A percentile compares a stretch with the other conserved stretches of the same genome.
Evolutionary conservation across 2,113 vertebrate species (phyloP).

Genomic region (Thryonomys swinderianus): DNA sequence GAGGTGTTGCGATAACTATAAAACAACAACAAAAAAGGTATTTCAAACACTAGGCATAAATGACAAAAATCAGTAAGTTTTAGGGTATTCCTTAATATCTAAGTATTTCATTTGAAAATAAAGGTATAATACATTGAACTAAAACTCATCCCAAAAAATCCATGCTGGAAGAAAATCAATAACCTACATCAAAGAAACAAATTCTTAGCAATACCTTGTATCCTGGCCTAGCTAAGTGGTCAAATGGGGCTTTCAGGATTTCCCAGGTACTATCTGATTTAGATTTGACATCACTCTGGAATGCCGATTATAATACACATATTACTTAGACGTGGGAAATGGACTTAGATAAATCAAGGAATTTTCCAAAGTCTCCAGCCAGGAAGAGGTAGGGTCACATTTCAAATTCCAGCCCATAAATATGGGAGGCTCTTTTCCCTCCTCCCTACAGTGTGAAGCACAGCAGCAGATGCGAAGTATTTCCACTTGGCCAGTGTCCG

Average conservation of each 20-base stretch:
- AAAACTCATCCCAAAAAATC: background rate
- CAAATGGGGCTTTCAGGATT: background rate
- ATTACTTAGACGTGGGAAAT: background rate
- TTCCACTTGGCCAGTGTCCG: background rate
- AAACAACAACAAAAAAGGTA: constrained; percentile 68
- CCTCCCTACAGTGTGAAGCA: background rate
- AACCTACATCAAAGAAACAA: background rate
- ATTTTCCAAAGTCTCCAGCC: background rate
- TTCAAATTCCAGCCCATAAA: background rate
- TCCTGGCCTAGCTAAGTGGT: background rate
- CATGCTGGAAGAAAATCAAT: background rate
- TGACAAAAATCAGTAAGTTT: background rate
- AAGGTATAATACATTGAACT: constrained; percentile 8
- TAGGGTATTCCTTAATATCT: background rate
- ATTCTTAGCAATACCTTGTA: background rate
- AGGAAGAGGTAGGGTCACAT: background rate
- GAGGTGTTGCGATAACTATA: constrained; percentile 85
- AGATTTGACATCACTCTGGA: background rate
- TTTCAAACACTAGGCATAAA: constrained; percentile 12
- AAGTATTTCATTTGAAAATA: constrained; percentile 42
- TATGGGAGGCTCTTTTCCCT: background rate
- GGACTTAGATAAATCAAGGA: background rate
- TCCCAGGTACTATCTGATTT: constrained; percentile 51
- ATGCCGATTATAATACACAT: background rate
- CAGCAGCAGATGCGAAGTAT: background rate